Evolutionary conservation across 2,888 invertebrate species (phyloP).

Genomic region (Willowsia nigromaculata): DNA sequence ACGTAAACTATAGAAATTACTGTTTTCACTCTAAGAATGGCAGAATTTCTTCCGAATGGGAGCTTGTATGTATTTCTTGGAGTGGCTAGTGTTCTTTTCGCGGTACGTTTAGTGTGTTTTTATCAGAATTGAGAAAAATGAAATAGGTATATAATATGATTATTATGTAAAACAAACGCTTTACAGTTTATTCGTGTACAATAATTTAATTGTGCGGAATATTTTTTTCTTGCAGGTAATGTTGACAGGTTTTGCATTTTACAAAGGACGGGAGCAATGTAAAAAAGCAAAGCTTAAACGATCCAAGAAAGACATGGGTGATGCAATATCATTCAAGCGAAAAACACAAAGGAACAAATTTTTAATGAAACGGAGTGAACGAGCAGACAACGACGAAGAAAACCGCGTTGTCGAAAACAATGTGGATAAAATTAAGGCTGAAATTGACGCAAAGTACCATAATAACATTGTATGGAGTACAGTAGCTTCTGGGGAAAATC

Average conservation of each 20-base stretch:
- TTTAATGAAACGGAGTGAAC: constrained; percentile 47
- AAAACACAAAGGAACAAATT: constrained; percentile 39
- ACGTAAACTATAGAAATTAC: no score
- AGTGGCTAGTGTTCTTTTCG: constrained; percentile 35
- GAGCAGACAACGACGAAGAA: constrained; percentile 54
- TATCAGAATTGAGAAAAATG: no score
- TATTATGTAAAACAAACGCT: no score
- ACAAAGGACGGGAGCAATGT: not conserved
- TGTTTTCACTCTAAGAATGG: no score
- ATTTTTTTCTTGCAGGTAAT: constrained; percentile 41
- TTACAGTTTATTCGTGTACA: no score
- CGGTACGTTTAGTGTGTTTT: constrained; percentile 52
- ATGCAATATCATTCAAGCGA: not conserved
- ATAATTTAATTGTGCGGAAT: no score
- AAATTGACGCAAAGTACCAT: constrained; percentile 59
- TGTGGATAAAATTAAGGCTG: constrained; percentile 49
- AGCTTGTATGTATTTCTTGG: constrained; percentile 58
- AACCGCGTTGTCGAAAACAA: not conserved
- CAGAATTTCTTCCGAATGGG: constrained; percentile 48
- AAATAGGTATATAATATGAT: no score
- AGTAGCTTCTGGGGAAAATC: not conserved
- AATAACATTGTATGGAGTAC: constrained; percentile 40
- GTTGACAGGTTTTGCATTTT: constrained; percentile 28
- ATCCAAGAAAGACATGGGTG: not conserved
- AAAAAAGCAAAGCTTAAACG: not conserved